These are phyloP conservation scores for Tautogolabrus adspersus DNA, from an alignment of 2,113 vertebrate genomes.

Conservation along the genomic window DNA sequence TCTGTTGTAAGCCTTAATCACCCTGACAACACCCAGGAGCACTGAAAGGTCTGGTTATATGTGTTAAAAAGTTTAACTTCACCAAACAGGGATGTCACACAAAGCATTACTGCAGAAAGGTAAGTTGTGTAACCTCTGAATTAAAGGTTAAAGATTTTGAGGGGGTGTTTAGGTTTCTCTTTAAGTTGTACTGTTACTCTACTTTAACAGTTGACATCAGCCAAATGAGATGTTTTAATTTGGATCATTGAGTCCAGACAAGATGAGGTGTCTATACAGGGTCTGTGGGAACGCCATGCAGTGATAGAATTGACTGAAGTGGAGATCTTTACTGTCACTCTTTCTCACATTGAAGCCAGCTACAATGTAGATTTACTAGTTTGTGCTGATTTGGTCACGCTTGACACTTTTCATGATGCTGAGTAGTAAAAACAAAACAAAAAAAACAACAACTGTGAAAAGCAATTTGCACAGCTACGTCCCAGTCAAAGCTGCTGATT, in stretches of 20 bases:
- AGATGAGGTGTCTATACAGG: not conserved
- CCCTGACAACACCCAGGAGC: no score
- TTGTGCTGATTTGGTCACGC: slow-evolving; percentile 32
- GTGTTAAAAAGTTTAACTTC: no score
- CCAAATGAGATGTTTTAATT: no score
- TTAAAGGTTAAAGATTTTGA: no score
- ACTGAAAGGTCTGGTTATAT: no score
- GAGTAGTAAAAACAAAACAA: slow-evolving; percentile 35
- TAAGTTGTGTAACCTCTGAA: no score
- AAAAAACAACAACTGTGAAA: slow-evolving; percentile 40
- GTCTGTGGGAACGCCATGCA: not conserved
- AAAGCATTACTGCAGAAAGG: no score
- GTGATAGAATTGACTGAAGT: not conserved
- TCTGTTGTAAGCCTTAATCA: no score
- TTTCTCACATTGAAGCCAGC: not conserved
- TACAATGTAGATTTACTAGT: slow-evolving; percentile 11
- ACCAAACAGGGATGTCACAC: no score
- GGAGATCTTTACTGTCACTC: not conserved
- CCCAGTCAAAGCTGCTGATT: slow-evolving; percentile 48
- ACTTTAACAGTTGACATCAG: no score
- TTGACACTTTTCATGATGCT: slow-evolving; percentile 38
- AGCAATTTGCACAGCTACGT: slow-evolving; percentile 58
- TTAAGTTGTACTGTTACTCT: no score
- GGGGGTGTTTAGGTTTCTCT: no score
- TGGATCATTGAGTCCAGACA: not conserved